Evolutionary conservation across 2,113 vertebrate genomes (phyloP).

Genomic region (Platichthys flesus): DNA sequence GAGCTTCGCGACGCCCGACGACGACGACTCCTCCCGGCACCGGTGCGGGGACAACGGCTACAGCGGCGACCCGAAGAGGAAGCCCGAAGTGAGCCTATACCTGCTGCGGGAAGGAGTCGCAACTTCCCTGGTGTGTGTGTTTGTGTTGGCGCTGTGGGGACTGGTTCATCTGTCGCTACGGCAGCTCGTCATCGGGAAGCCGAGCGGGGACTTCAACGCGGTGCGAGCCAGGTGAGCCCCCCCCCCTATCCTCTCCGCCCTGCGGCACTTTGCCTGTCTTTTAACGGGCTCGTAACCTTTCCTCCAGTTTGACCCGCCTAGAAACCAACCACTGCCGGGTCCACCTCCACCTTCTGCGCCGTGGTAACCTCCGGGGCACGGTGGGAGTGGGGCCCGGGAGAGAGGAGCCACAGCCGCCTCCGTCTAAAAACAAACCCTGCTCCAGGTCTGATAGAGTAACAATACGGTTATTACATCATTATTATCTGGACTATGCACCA

Average conservation of each 20-base stretch:
- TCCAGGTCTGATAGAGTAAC: no score
- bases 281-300: constrained; percentile 48
- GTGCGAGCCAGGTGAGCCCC: constrained; percentile 78
- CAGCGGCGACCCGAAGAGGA: constrained; percentile 68
- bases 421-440: no score
- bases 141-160: constrained; percentile 80
- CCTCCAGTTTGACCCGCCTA: constrained; percentile 59
- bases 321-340: constrained; percentile 50
- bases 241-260: no score
- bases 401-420: neutral
- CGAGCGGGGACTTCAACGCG: constrained; percentile 80
- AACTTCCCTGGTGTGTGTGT: constrained; percentile 73
- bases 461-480: no score
- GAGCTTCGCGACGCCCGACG: constrained; percentile 30
- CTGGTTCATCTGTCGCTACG: constrained; percentile 82
- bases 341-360: constrained; percentile 30
- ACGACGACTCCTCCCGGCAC: constrained; percentile 12
- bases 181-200: constrained; percentile 79
- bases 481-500: no score
- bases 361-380: neutral
- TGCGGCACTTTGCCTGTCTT: neutral
- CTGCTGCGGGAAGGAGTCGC: constrained; percentile 76
- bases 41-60: constrained; percentile 65
- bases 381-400: neutral
- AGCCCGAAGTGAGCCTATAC: constrained; percentile 73